Conservation (phyloP, 2,113 vertebrate genomes). For the Ictidomys tridecemlineatus region DNA sequence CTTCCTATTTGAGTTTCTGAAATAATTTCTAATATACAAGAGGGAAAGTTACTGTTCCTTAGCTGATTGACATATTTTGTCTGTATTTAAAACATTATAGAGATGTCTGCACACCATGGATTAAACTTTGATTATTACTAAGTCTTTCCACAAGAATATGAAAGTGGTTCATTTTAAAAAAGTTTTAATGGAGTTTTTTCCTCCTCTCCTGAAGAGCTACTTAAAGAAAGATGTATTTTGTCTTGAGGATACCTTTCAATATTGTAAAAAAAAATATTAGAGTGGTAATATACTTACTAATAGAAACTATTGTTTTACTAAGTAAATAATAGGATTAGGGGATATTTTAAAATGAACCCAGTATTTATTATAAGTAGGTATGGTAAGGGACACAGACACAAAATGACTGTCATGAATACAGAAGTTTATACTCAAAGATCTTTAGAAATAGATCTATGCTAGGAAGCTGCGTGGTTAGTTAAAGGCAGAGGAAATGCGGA, state of each 20-base stretch:
- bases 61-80: slow-evolving; percentile 47
- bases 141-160: slow-evolving; percentile 31
- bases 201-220: background rate
- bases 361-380: background rate
- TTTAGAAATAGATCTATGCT: background rate
- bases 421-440: background rate
- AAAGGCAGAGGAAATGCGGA: background rate
- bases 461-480: background rate
- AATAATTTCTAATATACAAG: background rate
- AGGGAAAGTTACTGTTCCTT: slow-evolving; percentile 59
- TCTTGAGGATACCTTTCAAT: background rate
- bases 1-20: slow-evolving; percentile 15
- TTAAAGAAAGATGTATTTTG: background rate
- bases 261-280: background rate
- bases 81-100: slow-evolving; percentile 40
- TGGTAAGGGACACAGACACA: background rate
- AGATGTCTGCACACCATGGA: background rate
- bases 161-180: slow-evolving; percentile 19
- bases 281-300: slow-evolving; percentile 12
- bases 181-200: background rate
- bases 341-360: background rate
- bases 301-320: background rate
- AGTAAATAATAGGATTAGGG: background rate
- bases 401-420: background rate
- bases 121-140: background rate